Conservation (phyloP, 2,113 vertebrate species). For the Misgurnus anguillicaudatus region DNA sequence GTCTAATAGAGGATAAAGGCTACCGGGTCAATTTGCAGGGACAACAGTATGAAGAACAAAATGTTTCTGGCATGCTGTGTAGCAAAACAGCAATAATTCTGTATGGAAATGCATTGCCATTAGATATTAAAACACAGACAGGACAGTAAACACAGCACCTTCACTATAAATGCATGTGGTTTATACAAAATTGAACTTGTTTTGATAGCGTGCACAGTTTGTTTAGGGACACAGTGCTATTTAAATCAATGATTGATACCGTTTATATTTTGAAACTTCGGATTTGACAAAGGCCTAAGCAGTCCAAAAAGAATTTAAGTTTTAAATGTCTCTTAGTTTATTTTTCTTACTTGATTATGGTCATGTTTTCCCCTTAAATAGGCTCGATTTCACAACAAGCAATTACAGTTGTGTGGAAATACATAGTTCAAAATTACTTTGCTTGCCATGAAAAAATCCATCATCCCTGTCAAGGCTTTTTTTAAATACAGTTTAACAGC, state of each 20-base stretch:
- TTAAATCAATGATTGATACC: conserved; percentile 4
- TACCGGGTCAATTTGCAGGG: not conserved
- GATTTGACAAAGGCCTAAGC: conserved; percentile 2
- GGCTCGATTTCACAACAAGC: conserved; percentile 24
- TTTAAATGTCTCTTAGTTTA: conserved; percentile 37
- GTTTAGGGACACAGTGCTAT: not conserved
- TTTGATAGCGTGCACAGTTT: conserved; percentile 5
- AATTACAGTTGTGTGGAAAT: not conserved
- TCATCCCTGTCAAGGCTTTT: conserved; percentile 31
- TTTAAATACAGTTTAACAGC: conserved; percentile 40
- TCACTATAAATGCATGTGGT: not conserved
- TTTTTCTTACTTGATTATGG: conserved; percentile 49
- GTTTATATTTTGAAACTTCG: not conserved
- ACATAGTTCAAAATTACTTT: conserved; percentile 28
- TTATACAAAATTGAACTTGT: not conserved
- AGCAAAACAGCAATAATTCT: not conserved
- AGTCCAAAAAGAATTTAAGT: not conserved
- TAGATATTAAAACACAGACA: not conserved
- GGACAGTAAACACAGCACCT: not conserved
- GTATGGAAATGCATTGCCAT: not conserved
- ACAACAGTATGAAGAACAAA: not conserved
- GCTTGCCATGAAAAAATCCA: conserved; percentile 34
- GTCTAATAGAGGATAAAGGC: not conserved
- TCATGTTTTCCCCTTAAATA: not conserved
- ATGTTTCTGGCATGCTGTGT: not conserved